phyloP scores from a whole-genome alignment of 2,888 invertebrate genomes.

The Stenotaenia linearis region DNA sequence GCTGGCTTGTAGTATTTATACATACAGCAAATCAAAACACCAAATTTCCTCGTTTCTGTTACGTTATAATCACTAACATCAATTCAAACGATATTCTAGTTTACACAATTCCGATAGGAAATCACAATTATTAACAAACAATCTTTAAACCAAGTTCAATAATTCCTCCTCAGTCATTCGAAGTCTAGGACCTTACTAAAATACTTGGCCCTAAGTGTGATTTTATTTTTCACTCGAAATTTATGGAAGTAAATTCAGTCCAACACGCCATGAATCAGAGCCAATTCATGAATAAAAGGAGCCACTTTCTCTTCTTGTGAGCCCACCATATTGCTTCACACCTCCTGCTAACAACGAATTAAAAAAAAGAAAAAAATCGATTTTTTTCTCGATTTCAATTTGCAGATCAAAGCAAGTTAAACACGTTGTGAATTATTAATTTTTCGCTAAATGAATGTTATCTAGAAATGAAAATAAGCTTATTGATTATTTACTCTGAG shows the following conservation, averaged over 20 bases:
- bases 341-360: not conserved
- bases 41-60: too few relatives aligned
- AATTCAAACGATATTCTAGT: too few relatives aligned
- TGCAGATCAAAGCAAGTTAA: not conserved
- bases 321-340: constrained; percentile 6
- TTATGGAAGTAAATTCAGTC: constrained; percentile 7
- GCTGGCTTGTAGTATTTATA: too few relatives aligned
- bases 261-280: constrained; percentile 26
- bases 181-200: not conserved
- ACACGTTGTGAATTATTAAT: not conserved
- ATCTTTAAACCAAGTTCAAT: too few relatives aligned
- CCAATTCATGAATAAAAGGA: constrained; percentile 26
- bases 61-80: too few relatives aligned
- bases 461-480: not conserved
- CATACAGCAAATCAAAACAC: too few relatives aligned
- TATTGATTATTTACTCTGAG: not conserved
- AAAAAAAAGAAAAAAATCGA: not conserved
- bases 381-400: not conserved
- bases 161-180: too few relatives aligned
- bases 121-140: too few relatives aligned
- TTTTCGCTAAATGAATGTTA: not conserved
- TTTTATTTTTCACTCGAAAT: not conserved
- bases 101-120: too few relatives aligned
- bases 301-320: constrained; percentile 6
- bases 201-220: not conserved